phyloP scores from a whole-genome alignment of 2,797 vertebrate species.

The Falco novaeseelandiae region DNA sequence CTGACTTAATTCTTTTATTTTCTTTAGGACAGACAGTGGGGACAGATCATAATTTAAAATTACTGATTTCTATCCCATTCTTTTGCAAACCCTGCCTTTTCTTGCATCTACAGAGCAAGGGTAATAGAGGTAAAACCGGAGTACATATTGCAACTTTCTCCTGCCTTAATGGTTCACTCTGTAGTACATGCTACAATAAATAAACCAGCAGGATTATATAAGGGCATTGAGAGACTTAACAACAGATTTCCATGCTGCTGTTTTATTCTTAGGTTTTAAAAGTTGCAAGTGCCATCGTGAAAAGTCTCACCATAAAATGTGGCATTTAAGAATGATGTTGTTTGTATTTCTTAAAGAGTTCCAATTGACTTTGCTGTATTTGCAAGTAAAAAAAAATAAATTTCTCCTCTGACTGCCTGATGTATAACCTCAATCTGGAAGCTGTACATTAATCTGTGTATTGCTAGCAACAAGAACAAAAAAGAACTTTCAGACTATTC shows the following conservation, averaged over 20 bases:
- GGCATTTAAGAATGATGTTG: not conserved
- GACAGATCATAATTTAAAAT: not conserved
- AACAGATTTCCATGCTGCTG: not conserved
- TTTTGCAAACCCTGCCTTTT: not conserved
- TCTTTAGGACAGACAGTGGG: not conserved
- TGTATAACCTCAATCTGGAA: not conserved
- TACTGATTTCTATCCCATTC: not conserved
- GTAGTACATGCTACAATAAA: not conserved
- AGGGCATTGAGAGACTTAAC: not conserved
- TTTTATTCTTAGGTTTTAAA: not conserved
- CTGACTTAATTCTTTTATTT: not conserved
- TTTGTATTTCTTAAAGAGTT: not conserved
- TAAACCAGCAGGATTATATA: not conserved
- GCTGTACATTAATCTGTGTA: not conserved
- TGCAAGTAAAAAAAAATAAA: not conserved
- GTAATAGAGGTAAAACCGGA: not conserved
- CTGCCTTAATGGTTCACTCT: not conserved
- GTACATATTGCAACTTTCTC: not conserved
- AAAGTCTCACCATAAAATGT: not conserved
- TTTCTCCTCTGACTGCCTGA: not conserved
- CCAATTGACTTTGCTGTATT: not conserved
- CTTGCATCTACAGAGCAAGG: not conserved
- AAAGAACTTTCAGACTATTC: constrained; percentile 21
- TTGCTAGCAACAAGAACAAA: not conserved
- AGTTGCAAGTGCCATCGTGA: not conserved